phyloP scores from a whole-genome alignment of 2,113 vertebrate species.

The Cryptomyrus ogoouensis region DNA sequence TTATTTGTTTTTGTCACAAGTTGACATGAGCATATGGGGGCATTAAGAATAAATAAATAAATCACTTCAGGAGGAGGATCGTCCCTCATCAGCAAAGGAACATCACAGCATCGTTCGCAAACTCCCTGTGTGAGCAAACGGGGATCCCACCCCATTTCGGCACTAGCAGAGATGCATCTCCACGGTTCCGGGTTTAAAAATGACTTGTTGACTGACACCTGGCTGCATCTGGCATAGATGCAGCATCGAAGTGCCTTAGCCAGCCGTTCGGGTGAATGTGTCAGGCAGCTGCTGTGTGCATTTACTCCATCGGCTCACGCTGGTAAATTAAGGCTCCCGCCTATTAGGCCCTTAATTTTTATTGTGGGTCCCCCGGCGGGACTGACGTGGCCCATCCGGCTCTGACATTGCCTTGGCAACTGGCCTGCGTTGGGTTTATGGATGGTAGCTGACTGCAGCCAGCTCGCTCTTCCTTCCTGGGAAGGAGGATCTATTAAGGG shows the following conservation, averaged over 20 bases:
- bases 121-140: background rate
- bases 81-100: background rate
- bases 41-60: background rate
- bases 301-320: background rate
- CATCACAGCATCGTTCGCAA: background rate
- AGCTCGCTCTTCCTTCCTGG: background rate
- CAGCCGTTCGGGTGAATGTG: background rate
- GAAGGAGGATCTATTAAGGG: background rate
- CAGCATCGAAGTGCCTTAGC: background rate
- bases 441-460: background rate
- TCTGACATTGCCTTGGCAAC: background rate
- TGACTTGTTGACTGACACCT: constrained; percentile 2
- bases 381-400: background rate
- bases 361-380: background rate
- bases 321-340: background rate
- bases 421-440: background rate
- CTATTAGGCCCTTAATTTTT: background rate
- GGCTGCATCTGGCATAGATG: background rate
- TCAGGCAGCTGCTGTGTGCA: background rate
- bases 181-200: background rate
- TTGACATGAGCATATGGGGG: background rate
- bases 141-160: background rate
- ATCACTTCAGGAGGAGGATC: background rate
- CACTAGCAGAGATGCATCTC: background rate
- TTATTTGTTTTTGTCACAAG: background rate